A percentile compares a stretch with the other conserved stretches of the same genome.
phyloP scores from a whole-genome alignment of 2,888 invertebrate genomes.

The Mystacides longicornis region DNA sequence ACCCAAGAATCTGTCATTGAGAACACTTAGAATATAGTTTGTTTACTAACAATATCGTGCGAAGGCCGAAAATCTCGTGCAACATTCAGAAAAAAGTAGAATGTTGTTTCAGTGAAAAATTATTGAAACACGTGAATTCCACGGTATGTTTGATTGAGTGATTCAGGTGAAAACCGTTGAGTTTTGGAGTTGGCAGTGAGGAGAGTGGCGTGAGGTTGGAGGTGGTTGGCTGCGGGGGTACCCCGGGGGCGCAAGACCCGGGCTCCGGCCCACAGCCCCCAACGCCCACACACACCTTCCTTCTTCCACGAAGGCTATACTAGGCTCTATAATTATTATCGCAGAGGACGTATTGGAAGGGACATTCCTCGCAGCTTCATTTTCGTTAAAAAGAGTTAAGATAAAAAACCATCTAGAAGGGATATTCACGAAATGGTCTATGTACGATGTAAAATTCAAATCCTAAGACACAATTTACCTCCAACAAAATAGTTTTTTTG shows the following conservation, averaged over 20 bases:
- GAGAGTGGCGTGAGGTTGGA: neutral
- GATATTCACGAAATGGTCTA: too few relatives aligned
- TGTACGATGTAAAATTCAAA: too few relatives aligned
- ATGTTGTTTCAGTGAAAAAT: neutral
- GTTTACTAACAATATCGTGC: too few relatives aligned
- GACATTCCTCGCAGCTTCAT: too few relatives aligned
- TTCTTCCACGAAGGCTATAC: conserved; percentile 2
- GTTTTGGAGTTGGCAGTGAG: conserved; percentile 1
- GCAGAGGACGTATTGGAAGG: neutral
- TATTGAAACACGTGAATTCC: neutral
- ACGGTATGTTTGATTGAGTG: neutral
- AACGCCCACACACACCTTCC: neutral
- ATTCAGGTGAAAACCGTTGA: neutral
- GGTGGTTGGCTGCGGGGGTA: neutral
- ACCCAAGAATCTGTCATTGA: too few relatives aligned
- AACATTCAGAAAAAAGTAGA: too few relatives aligned
- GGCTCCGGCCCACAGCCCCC: neutral
- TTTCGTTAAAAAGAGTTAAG: too few relatives aligned
- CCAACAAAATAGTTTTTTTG: too few relatives aligned
- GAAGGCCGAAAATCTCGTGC: too few relatives aligned
- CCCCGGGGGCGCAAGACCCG: neutral
- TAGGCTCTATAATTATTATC: neutral
- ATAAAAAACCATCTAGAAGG: too few relatives aligned
- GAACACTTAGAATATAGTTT: too few relatives aligned
- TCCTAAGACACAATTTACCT: too few relatives aligned